Evolutionary conservation across 2,888 invertebrate species (phyloP), one percentile per base, ranked within the genome.

Genomic region (Leptinotarsa rubiginosa): DNA sequence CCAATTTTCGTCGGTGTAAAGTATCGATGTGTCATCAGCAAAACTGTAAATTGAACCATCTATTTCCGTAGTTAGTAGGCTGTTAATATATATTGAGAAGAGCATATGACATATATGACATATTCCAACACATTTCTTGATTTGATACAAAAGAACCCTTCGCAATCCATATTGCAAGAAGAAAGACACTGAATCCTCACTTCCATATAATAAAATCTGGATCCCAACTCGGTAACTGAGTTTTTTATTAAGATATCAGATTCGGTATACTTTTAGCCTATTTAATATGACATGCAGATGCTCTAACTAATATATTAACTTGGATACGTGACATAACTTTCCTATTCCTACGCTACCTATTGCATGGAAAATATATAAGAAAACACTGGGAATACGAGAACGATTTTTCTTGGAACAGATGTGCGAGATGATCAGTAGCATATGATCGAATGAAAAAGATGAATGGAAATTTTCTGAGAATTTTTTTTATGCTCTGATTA

Each of bases 231-330:
- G 15, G 52, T 52, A 22, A 20, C 59, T 22, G 59, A 59, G 59
- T 59, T 22, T 59, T 25, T 59, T 59, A 59, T 59, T 59, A 59
- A 22, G 22, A 59, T 59, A 59, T 22, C 20, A 59, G 59, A 59
- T 22, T 4, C 59, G 4, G 59, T 22, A 22, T 59, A 59, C 22
- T 59, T 59, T 59, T 25, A 59, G 25, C 22, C 15, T 59, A 59
- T 59, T 15, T 20, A 59, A 59, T 59, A 22, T 59, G 59, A 25
- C 22, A 59, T 59, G 59, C 59, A 59, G 22, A 59, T 25, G 20
- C 20, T 59, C 16, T 59, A 22, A 25, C 20, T 22, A 59, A 59
- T 59, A 59, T 59, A 59, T 59, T 12, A 59, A 59, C 25, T 59
- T 13, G 59, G 15, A 20, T 59, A 59, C 59, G 59, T 59, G 59